Base-by-base conservation (phyloP, 2,888 invertebrate species). In the Cyclophora punctaria region DNA sequence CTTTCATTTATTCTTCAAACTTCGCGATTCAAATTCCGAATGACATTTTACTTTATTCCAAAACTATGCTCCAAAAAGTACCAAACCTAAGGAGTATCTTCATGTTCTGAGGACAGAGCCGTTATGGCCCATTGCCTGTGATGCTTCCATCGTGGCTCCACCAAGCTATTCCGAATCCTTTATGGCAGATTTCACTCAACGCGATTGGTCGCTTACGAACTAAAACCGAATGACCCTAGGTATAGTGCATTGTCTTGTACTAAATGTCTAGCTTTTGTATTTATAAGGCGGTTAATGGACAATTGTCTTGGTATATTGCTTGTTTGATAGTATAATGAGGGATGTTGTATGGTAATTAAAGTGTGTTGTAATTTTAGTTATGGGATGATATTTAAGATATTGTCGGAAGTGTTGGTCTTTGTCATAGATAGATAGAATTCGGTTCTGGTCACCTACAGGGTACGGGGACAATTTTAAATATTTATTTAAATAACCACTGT, bases 101-200 rank as follows among this genome's bases (percentile, higher is more conserved):
- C 37, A 37, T 37, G 2, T 5, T 4, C 37, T 5, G 37, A 37
- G 37, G 37, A 37, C 37, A 57, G 49, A 52, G 42, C 48, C 47
- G 56, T 51, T 57, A 49, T 51, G 56, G 55, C 58, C 58, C 60
- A 62, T 66, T 67, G 62, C 64, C 65, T 70, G 66, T 61, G 57
- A 64, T 37, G 37, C 37, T 37, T 5, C 37, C 5, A 37, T 37
- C 1, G 64, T 67, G 60, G 64, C 62, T 60, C 55, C 60, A 58
- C 56, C 59, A 61, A 66, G 60, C 69, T 64, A 71, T 73, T 77
- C 69, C 58, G 59, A 62, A 58, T 64, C 77, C 75, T 83, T 83
- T 84, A 86, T 85, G 83, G 83, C 83, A 81, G 80, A 81, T 83
- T 85, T 87, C 86, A 87, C 86, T 87, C 85, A 85, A 72, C 73